Evolutionary conservation across 2,888 invertebrate genomes (phyloP), one percentile per base, ranked within the genome.

Genomic region (Itoplectis maculator): DNA sequence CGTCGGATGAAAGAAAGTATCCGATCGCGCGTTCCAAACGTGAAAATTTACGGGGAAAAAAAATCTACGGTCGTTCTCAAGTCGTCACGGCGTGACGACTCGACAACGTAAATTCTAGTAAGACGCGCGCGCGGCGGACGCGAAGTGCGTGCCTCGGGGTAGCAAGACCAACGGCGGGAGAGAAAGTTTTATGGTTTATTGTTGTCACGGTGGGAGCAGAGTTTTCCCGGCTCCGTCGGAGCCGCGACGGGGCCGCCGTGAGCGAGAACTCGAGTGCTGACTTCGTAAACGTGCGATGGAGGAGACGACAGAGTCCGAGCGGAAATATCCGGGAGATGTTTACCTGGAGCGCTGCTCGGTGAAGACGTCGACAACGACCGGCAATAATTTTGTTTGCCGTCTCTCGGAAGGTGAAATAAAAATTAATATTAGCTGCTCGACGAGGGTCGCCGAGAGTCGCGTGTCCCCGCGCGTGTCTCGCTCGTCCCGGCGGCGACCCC

Each of bases 171-270:
- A 29, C 35, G 72, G 11, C 45, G 54, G 75, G 70, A 80, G 87
- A 83, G 87, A 87, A 87, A 88, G 87, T 88, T 88, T 87, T 88
- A 88, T 79, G 83, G 80, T 82, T 85, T 81, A 83, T 84, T 84
- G 84, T 84, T 45, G 85, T 77, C 82, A 70, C 49, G 68, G 72
- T 47, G 42, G 68, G 49, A 45, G 9, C 54, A 15, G 23, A 42
- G 65, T 59, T 13, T 37, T 6, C 18, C 18, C 9, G 40, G 40
- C 49, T 59, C 35, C 3, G 65, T 49, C 68, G 29, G 18, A 29
- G 69, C 13, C 54, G 9, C 4, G 47, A 3, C 37, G 66, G 47
- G 15, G 49, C 20, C n/a, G n/a, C n/a, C n/a, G n/a, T n/a, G n/a
- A n/a, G n/a, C n/a, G n/a, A n/a, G n/a, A 42, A 59, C 40, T 75